phyloP scores from a whole-genome alignment of 2,888 invertebrate species.

The Molanna angustata region DNA sequence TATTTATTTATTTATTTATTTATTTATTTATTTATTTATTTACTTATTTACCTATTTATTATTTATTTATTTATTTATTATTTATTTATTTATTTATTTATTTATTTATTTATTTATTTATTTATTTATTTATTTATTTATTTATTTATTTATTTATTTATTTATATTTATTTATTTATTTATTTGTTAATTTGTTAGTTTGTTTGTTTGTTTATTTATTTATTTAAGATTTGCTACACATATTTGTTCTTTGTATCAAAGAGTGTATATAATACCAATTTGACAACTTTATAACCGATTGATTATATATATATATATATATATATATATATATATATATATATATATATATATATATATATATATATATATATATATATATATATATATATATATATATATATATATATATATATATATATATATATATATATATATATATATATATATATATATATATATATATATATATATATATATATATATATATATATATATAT shows the following conservation, averaged over 20 bases:
- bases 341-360: conserved; percentile 7
- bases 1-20: too few relatives aligned
- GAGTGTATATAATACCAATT: neutral
- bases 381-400: conserved; percentile 4
- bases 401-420: conserved; percentile 7
- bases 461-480: conserved; percentile 7
- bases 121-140: conserved; percentile 1
- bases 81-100: conserved; percentile 1
- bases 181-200: too few relatives aligned
- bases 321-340: conserved; percentile 7
- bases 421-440: conserved; percentile 7
- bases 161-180: neutral
- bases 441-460: conserved; percentile 7
- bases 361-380: conserved; percentile 3
- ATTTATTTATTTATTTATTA: too few relatives aligned
- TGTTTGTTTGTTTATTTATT: too few relatives aligned
- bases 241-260: neutral
- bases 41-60: too few relatives aligned
- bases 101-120: conserved; percentile 1
- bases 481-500: conserved; percentile 7
- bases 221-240: neutral
- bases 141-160: neutral
- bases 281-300: neutral
- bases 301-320: conserved; percentile 4
- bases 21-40: too few relatives aligned